Evolutionary conservation across 37 sponge, comb jelly and placozoan genomes (phyloP), one percentile per base, ranked within the genome.

Genomic region (Oscarella lobularis): DNA sequence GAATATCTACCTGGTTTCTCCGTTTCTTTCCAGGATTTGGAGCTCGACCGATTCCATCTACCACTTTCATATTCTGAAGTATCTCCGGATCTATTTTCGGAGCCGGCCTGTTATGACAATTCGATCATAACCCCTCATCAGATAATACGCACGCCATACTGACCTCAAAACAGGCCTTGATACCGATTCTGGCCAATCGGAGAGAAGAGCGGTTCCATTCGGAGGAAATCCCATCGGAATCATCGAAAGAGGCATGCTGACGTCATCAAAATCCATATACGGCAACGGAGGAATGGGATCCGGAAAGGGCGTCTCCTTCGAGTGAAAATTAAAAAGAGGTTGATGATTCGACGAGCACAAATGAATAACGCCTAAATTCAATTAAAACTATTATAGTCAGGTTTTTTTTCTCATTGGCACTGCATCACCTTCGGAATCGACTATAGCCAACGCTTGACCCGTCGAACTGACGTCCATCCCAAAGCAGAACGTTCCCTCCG

Each of bases 31-130:
- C 68, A 9, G 91, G 89, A 29, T 83, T 84, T 34, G 85, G 91
- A 65, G 89, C 88, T 66, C 80, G 79, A 3, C 91, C 91, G 20
- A 90, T 82, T 77, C 82, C 85, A 41, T 90, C 85, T 3, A 54
- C 72, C 67, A 83, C 77, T 39, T 84, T 83, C 89, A 83, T 83
- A 35, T 83, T 78, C 0, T 41, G 73, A 6, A 83, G 76, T 6
- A 90, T 77, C 54, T 87, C 78, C 1, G 91, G 76, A 33, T 48
- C 60, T 48, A 48, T 20, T 48, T 48, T 48, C 20, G 60, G 60
- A 48, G 60, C 14, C 60, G 60, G 60, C 14, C 60, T 48, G 20
- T n/a, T n/a, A n/a, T n/a, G n/a, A n/a, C n/a, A n/a, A n/a, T n/a
- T n/a, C n/a, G n/a, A n/a, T n/a, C n/a, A n/a, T n/a, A n/a, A n/a